Percentiles rank a stretch among this genome's conserved stretches.
phyloP scores from a whole-genome alignment of 2,113 vertebrate species.

The Syngnathus typhle region DNA sequence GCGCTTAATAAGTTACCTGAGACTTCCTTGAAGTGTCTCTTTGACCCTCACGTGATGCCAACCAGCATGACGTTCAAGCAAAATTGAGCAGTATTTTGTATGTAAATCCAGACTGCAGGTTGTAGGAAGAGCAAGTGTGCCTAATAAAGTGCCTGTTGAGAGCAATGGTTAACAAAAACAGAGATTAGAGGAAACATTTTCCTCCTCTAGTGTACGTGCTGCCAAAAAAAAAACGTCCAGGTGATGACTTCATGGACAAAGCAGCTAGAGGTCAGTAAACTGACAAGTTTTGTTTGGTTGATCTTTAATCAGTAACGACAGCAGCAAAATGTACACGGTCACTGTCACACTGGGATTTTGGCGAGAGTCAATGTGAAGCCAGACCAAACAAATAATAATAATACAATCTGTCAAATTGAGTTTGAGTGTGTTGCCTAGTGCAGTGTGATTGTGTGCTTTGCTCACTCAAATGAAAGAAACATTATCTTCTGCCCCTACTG shows the following conservation, averaged over 20 bases:
- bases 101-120: neutral
- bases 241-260: conserved; percentile 1
- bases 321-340: conserved; percentile 14
- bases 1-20: conserved; percentile 31
- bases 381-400: neutral
- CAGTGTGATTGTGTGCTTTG: neutral
- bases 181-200: neutral
- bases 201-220: neutral
- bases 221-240: neutral
- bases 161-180: neutral
- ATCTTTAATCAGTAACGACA: conserved; percentile 56
- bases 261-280: conserved; percentile 22
- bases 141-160: neutral
- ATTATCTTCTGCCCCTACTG: neutral
- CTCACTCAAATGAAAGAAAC: conserved; percentile 2
- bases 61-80: neutral
- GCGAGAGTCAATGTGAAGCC: conserved; percentile 13
- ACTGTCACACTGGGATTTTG: neutral
- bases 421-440: neutral
- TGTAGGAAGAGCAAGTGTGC: neutral
- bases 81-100: neutral
- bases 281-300: conserved; percentile 37
- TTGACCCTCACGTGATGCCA: neutral
- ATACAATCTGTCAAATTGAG: neutral
- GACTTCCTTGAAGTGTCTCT: neutral